Evolutionary conservation across 2,113 vertebrate genomes (phyloP).

Genomic region (Aptenodytes forsteri): DNA sequence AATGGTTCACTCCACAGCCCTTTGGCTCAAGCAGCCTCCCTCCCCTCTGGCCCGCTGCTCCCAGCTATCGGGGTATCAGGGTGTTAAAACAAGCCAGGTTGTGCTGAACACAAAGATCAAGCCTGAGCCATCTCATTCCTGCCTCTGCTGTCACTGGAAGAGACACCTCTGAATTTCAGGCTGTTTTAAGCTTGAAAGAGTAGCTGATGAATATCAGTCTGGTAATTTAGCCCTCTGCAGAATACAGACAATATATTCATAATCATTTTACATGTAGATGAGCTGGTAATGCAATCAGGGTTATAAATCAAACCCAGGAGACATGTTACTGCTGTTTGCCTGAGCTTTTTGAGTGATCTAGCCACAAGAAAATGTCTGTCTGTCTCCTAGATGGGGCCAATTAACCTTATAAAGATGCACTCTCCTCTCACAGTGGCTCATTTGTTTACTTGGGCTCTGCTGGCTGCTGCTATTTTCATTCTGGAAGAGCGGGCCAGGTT

Average conservation of each 20-base stretch:
- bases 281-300: not conserved
- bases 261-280: slow-evolving; percentile 41
- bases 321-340: not conserved
- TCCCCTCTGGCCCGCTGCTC: not conserved
- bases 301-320: slow-evolving; percentile 45
- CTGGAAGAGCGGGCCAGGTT: not conserved
- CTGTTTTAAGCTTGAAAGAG: not conserved
- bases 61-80: accelerated
- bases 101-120: not conserved
- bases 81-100: not conserved
- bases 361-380: not conserved
- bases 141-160: not conserved
- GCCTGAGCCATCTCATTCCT: not conserved
- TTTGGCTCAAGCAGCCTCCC: not conserved
- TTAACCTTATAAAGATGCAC: slow-evolving; percentile 29
- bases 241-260: slow-evolving; percentile 4
- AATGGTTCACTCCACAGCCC: not conserved
- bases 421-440: not conserved
- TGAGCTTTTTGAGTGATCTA: not conserved
- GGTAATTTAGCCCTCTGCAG: slow-evolving; percentile 13
- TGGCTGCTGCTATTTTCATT: not conserved
- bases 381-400: not conserved
- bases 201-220: not conserved
- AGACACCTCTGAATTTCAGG: not conserved
- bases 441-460: slow-evolving; percentile 24